Evolutionary conservation across 2,888 invertebrate species (phyloP).

Genomic region (Invenusta paracnida): DNA sequence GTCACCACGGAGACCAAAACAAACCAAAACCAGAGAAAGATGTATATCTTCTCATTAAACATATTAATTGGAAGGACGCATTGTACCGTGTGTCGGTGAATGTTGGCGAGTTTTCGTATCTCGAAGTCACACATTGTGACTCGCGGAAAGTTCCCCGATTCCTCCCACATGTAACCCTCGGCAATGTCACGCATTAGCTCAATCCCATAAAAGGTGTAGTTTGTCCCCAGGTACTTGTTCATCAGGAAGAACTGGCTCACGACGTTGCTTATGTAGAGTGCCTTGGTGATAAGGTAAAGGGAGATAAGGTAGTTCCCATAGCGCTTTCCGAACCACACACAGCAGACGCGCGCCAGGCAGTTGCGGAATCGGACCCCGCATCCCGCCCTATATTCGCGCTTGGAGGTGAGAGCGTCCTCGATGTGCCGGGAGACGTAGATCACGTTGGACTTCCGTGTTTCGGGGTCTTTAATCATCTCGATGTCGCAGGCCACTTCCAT

Average conservation of each 20-base stretch:
- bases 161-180: slow-evolving; percentile 53
- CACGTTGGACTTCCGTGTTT: slow-evolving; percentile 59
- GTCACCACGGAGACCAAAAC: slow-evolving; percentile 62
- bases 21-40: slow-evolving; percentile 64
- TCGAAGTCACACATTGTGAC: slow-evolving; percentile 60
- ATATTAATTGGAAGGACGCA: slow-evolving; percentile 57
- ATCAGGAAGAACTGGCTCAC: slow-evolving; percentile 55
- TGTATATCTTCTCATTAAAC: slow-evolving; percentile 57
- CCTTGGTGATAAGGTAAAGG: slow-evolving; percentile 50
- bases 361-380: slow-evolving; percentile 49
- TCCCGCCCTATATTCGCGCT: slow-evolving; percentile 60
- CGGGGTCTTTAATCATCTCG: slow-evolving; percentile 59
- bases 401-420: slow-evolving; percentile 60
- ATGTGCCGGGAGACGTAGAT: slow-evolving; percentile 62
- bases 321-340: slow-evolving; percentile 53
- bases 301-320: slow-evolving; percentile 53
- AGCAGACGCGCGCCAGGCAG: slow-evolving; percentile 39
- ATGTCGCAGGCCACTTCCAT: slow-evolving; percentile 61
- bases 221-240: slow-evolving; percentile 52
- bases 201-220: slow-evolving; percentile 55
- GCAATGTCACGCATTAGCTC: slow-evolving; percentile 54
- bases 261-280: slow-evolving; percentile 53
- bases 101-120: slow-evolving; percentile 60
- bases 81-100: slow-evolving; percentile 61
- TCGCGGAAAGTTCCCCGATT: slow-evolving; percentile 56